These are phyloP conservation scores for Hepsetus odoe DNA, from an alignment of 2,113 vertebrate species.

Conservation along the genomic window DNA sequence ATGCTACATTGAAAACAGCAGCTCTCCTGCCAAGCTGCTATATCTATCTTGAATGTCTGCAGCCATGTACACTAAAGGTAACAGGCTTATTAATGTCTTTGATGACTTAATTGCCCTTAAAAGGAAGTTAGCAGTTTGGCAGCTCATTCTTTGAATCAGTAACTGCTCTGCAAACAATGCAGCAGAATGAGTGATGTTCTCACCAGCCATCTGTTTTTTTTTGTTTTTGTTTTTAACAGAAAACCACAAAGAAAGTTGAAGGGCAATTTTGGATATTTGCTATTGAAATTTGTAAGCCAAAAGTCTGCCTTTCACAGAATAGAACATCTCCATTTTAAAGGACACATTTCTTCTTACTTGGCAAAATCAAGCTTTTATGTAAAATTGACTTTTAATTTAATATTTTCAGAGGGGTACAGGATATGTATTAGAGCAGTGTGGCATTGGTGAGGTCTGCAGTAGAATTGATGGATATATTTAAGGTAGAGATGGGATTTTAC, in stretches of 20 bases:
- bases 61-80: slow-evolving; percentile 53
- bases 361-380: background rate
- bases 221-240: background rate
- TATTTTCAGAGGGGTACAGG: too few species aligned
- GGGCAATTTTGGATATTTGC: background rate
- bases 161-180: slow-evolving; percentile 52
- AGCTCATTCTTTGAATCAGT: slow-evolving; percentile 46
- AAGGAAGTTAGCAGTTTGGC: background rate
- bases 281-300: background rate
- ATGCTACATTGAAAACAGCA: slow-evolving; percentile 48
- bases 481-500: too few species aligned
- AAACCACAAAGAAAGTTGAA: background rate
- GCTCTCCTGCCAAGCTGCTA: slow-evolving; percentile 24
- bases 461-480: too few species aligned
- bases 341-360: background rate
- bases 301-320: background rate
- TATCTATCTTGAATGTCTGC: slow-evolving; percentile 55
- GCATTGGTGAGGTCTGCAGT: too few species aligned
- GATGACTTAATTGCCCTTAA: slow-evolving; percentile 58
- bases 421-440: too few species aligned
- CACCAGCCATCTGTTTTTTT: background rate
- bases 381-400: background rate
- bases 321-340: background rate
- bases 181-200: slow-evolving; percentile 31
- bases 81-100: slow-evolving; percentile 67